Percentiles rank a stretch among this genome's conserved stretches.
Conservation (phyloP, 2,888 invertebrate species). For the Malacosoma neustria region DNA sequence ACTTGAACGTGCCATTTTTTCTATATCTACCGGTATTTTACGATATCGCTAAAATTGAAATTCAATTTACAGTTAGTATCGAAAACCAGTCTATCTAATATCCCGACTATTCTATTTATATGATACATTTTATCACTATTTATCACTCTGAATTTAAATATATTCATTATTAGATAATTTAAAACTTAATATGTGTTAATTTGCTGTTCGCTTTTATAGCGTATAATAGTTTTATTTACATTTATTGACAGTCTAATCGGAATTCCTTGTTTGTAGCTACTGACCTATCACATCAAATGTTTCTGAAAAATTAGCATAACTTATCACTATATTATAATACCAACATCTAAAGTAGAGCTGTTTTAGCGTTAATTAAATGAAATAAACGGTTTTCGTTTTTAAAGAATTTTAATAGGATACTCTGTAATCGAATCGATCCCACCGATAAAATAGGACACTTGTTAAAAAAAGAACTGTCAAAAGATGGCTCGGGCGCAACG, state of each 20-base stretch:
- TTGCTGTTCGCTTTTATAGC: not conserved
- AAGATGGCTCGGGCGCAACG: conserved; percentile 36
- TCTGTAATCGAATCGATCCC: not conserved
- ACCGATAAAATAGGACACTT: conserved; percentile 27
- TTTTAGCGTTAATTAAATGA: too few species aligned
- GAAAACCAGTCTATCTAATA: not conserved
- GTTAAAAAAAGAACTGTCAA: conserved; percentile 40
- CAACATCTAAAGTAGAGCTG: not conserved
- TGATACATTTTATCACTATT: too few species aligned
- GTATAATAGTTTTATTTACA: not conserved
- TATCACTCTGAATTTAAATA: not conserved
- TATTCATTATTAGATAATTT: not conserved
- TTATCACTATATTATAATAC: not conserved
- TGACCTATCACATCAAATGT: not conserved
- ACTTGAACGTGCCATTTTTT: conserved; percentile 18
- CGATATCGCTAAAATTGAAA: conserved; percentile 16
- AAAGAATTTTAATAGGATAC: not conserved
- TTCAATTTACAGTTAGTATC: conserved; percentile 21
- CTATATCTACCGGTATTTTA: conserved; percentile 14
- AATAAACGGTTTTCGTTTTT: not conserved
- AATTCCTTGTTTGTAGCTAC: not conserved
- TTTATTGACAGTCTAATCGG: not conserved
- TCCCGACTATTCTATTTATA: not conserved
- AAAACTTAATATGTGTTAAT: conserved; percentile 2
- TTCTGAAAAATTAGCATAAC: not conserved